Percentiles rank a stretch among this genome's conserved stretches.
Conservation (phyloP, 1,140 invertebrate species). For the Drosophila jambulina region DNA sequence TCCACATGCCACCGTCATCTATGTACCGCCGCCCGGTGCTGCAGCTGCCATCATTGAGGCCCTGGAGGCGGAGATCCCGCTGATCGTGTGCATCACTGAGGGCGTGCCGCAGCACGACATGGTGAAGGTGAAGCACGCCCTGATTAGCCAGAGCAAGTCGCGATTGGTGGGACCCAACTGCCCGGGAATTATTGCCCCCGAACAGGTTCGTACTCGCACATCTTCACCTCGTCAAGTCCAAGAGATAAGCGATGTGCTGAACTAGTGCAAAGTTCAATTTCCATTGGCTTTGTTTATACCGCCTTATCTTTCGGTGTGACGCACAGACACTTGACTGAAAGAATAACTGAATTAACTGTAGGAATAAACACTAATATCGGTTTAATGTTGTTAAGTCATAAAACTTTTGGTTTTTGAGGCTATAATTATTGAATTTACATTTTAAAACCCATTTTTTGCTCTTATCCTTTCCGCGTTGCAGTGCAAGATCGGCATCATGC, state of each 20-base stretch:
- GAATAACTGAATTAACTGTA: too few relatives aligned
- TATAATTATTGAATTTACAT: not conserved
- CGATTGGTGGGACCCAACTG: slow-evolving; percentile 99
- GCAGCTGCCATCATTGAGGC: slow-evolving; percentile 98
- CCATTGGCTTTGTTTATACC: slow-evolving; percentile 29
- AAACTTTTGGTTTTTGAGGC: too few relatives aligned
- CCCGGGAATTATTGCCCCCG: slow-evolving; percentile 98
- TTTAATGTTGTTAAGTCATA: not conserved
- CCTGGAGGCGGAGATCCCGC: slow-evolving; percentile 97
- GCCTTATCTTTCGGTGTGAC: slow-evolving; percentile 62
- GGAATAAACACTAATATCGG: not conserved
- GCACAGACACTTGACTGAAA: slow-evolving; percentile 27
- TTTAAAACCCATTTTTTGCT: not conserved
- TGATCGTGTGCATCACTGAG: slow-evolving; percentile 99
- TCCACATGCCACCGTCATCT: slow-evolving; percentile 97
- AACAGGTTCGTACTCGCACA: slow-evolving; percentile 88
- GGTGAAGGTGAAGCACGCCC: slow-evolving; percentile 97
- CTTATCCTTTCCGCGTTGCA: slow-evolving; percentile 83
- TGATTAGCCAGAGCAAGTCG: slow-evolving; percentile 96
- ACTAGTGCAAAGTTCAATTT: slow-evolving; percentile 42
- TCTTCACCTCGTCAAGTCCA: slow-evolving; percentile 6
- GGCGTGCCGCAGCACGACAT: slow-evolving; percentile 99
- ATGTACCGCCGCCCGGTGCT: slow-evolving; percentile 97
- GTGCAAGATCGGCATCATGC: slow-evolving; percentile 99
- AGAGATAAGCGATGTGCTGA: slow-evolving; percentile 14